Evolutionary conservation across 2,888 invertebrate genomes (phyloP), one percentile per base, ranked within the genome.

Genomic region (Anoplius nigerrimus): DNA sequence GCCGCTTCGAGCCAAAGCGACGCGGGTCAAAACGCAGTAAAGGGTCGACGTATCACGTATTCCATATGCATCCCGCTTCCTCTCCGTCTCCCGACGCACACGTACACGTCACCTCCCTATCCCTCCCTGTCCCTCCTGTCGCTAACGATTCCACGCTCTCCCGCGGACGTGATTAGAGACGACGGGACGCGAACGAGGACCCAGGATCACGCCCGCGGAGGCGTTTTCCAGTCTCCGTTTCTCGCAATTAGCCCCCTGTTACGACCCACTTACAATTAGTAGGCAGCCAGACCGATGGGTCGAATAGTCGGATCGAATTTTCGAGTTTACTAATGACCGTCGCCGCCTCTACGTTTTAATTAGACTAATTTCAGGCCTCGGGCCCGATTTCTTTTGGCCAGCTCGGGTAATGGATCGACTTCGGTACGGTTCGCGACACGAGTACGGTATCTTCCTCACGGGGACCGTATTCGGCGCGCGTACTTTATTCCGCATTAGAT

Each of bases 31-130:
- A 68, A 60, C 55, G 68, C 68, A 68, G 68, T 68, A 68, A 34
- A 68, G 63, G 68, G 68, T 64, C 68, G 64, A 69, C 58, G 62
- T 66, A 34, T 60, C 63, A 56, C 45, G 69, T 66, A 64, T 57
- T 57, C 18, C 57, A n/a, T 51, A 42, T 56, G 43, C 46, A 34
- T 58, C 52, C 65, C 62, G 20, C 45, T 24, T 54, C 27, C 45
- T 20, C 34, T 27, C 66, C 34, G 34, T 6, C 11, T n/a, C n/a
- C n/a, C n/a, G n/a, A n/a, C n/a, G n/a, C n/a, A n/a, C n/a, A 18
- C 15, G 59, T 77, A 71, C 71, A 71, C 72, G 74, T 75, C 58
- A 15, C 8, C 22, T 51, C 57, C 22, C n/a, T n/a, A n/a, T n/a
- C n/a, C n/a, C n/a, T n/a, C n/a, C n/a, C n/a, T n/a, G n/a, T n/a